phyloP scores from a whole-genome alignment of 2,797 vertebrate species.

The Gallirallus australis region DNA sequence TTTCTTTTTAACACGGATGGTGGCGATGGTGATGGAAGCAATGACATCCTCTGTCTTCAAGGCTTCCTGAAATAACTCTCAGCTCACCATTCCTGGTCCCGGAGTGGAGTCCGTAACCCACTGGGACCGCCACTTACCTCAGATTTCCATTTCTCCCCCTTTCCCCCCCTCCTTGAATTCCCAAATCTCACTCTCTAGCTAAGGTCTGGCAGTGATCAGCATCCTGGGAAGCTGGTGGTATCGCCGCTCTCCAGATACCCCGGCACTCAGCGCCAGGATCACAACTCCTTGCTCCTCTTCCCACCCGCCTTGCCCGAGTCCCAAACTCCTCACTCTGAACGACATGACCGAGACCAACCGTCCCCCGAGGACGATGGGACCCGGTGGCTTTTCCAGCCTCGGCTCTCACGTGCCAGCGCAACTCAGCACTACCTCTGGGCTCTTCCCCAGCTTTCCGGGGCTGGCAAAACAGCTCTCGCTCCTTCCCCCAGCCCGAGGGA shows the following conservation, averaged over 20 bases:
- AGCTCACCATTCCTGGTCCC: neutral
- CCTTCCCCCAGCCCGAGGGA: neutral
- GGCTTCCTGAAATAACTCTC: neutral
- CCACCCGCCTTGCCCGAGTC: neutral
- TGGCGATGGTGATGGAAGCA: constrained; percentile 39
- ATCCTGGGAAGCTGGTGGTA: neutral
- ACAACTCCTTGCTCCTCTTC: neutral
- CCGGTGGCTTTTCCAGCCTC: neutral
- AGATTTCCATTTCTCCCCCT: neutral
- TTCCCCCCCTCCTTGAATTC: neutral
- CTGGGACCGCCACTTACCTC: constrained; percentile 16
- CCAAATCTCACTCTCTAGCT: neutral
- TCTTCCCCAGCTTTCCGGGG: neutral
- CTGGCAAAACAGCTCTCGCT: neutral
- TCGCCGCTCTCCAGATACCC: neutral
- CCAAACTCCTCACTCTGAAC: neutral
- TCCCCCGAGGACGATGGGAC: constrained; percentile 36
- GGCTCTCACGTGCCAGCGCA: constrained; percentile 34
- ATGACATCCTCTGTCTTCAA: neutral
- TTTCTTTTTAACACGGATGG: constrained; percentile 28
- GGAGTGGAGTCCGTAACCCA: neutral
- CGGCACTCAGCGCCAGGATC: neutral
- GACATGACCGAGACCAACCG: constrained; percentile 14
- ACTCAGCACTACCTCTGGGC: constrained; percentile 24
- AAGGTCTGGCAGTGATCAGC: neutral